These are phyloP conservation scores for Drepana arcuata DNA, from an alignment of 1,140 invertebrate species.

Conservation along the genomic window DNA sequence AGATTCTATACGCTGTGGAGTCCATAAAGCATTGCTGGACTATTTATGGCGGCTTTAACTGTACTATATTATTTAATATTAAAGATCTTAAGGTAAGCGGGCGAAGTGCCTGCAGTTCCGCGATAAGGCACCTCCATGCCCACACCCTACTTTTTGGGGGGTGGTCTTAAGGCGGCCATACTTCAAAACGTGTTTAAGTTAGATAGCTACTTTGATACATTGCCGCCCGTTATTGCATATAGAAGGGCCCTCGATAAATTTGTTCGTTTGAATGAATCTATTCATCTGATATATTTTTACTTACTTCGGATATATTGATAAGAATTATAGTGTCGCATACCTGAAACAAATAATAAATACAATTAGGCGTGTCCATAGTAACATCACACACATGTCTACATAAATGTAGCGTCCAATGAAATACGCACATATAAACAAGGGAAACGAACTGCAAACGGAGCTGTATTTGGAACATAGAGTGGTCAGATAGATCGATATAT, in stretches of 20 bases:
- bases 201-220: constrained; percentile 69
- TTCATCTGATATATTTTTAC: too few species aligned
- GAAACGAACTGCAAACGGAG: constrained; percentile 24
- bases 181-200: constrained; percentile 69
- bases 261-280: too few species aligned
- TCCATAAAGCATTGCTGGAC: constrained; percentile 41
- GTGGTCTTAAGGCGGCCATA: constrained; percentile 59
- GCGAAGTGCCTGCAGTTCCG: constrained; percentile 60
- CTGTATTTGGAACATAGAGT: too few species aligned
- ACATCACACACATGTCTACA: constrained; percentile 9
- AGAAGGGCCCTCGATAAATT: constrained; percentile 48
- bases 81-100: constrained; percentile 70
- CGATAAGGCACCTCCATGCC: constrained; percentile 55
- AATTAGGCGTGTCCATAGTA: too few species aligned
- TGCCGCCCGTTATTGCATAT: constrained; percentile 64
- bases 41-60: constrained; percentile 55
- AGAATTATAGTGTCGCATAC: constrained; percentile 11
- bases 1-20: too few species aligned
- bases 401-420: too few species aligned
- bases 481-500: too few species aligned
- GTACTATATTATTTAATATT: constrained; percentile 71
- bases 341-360: constrained; percentile 36
- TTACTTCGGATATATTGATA: constrained; percentile 14
- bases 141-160: constrained; percentile 42
- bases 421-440: constrained; percentile 18